Evolutionary conservation across 1,140 invertebrate genomes (phyloP).

Genomic region (Diprion similis): DNA sequence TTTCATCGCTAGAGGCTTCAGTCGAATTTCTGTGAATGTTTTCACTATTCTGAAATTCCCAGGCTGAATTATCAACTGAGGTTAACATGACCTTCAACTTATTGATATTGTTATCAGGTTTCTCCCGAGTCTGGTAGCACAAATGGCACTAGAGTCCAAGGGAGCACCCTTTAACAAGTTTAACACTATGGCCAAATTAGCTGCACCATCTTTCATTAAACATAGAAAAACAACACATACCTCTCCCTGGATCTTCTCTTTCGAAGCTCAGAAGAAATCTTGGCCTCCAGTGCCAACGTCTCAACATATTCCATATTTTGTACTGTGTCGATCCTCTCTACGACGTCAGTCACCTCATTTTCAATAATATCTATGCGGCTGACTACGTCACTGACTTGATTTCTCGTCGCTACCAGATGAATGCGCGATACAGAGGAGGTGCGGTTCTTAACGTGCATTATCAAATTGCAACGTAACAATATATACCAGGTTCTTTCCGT

Average conservation of each 20-base stretch:
- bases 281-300: neutral
- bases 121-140: neutral
- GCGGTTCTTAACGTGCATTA: no score
- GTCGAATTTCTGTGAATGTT: neutral
- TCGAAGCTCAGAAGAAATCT: neutral
- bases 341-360: neutral
- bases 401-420: no score
- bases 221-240: neutral
- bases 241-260: neutral
- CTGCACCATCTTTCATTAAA: neutral
- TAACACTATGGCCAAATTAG: neutral
- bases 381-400: neutral
- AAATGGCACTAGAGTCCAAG: neutral
- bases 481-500: no score
- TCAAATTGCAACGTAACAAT: no score
- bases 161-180: neutral
- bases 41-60: neutral
- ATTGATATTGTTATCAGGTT: neutral
- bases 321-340: neutral
- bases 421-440: no score
- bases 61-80: neutral
- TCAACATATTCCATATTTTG: neutral
- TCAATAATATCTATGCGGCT: neutral
- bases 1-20: neutral
- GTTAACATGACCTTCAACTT: neutral